Evolutionary conservation across 2,797 vertebrate genomes (phyloP).

Genomic region (Cossypha heuglini): DNA sequence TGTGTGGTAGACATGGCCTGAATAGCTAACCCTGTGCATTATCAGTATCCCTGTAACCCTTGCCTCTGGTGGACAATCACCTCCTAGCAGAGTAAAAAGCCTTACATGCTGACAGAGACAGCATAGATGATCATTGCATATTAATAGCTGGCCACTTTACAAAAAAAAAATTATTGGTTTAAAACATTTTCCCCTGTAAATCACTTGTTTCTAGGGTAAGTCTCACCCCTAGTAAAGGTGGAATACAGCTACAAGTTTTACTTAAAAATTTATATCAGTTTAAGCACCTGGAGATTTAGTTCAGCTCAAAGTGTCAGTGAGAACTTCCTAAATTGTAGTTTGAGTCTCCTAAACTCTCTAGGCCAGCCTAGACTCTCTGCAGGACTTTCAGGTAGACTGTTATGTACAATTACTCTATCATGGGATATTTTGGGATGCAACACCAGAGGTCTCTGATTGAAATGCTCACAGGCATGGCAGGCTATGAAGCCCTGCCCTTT

Average conservation of each 20-base stretch:
- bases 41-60: not conserved
- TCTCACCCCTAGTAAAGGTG: not conserved
- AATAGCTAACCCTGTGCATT: not conserved
- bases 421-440: not conserved
- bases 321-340: not conserved
- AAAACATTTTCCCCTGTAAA: not conserved
- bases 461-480: not conserved
- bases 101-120: not conserved
- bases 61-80: not conserved
- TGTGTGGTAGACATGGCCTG: not conserved
- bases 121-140: not conserved
- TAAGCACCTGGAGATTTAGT: not conserved
- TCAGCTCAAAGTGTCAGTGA: not conserved
- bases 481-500: not conserved
- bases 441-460: not conserved
- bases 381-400: not conserved
- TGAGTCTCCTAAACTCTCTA: not conserved
- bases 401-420: not conserved
- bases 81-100: not conserved
- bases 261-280: fast-evolving
- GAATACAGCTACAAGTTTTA: not conserved
- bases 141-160: not conserved
- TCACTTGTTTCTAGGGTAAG: not conserved
- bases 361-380: not conserved
- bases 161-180: not conserved